These are phyloP conservation scores for Ferdinandea cuprea DNA, from an alignment of 2,888 invertebrate genomes.

Conservation along the genomic window DNA sequence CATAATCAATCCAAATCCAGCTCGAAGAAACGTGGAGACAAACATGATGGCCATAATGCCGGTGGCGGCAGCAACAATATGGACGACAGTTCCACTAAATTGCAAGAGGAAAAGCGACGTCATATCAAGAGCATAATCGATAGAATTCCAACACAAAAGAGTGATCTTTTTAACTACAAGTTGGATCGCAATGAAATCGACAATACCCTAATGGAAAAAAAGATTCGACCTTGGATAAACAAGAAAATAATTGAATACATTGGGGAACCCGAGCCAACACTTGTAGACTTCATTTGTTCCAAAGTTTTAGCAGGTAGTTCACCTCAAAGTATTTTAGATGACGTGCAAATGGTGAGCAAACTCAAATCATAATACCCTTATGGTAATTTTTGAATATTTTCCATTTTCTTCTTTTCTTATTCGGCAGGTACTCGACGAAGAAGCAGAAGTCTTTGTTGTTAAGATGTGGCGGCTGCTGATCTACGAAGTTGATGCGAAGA, in stretches of 20 bases:
- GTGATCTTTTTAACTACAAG: conserved; percentile 96
- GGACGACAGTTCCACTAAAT: conserved; percentile 87
- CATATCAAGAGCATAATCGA: conserved; percentile 98
- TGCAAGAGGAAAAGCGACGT: conserved; percentile 97
- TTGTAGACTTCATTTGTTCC: conserved; percentile 99
- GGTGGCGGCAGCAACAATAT: conserved; percentile 81
- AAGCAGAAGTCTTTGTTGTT: conserved; percentile 99
- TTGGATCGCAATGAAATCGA: conserved; percentile 95
- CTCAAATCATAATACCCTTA: background rate
- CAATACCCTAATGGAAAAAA: conserved; percentile 93
- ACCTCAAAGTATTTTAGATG: conserved; percentile 97
- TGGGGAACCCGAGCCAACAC: conserved; percentile 98
- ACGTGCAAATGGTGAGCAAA: conserved; percentile 96
- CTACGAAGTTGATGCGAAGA: conserved; percentile 99
- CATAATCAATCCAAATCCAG: conserved; percentile 64
- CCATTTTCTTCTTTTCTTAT: background rate
- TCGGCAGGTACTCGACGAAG: conserved; percentile 97
- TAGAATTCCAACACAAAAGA: conserved; percentile 98
- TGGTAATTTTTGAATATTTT: background rate
- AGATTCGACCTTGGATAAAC: conserved; percentile 99
- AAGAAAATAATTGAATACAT: conserved; percentile 99
- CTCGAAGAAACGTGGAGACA: conserved; percentile 79
- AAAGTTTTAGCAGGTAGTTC: conserved; percentile 97
- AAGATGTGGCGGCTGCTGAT: conserved; percentile 99
- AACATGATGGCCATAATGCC: conserved; percentile 79